A percentile compares a stretch with the other conserved stretches of the same genome.
phyloP scores from a whole-genome alignment of 30 jellyfish, hydroid and myxozoan genomes.

The Aurelia coerulea region DNA sequence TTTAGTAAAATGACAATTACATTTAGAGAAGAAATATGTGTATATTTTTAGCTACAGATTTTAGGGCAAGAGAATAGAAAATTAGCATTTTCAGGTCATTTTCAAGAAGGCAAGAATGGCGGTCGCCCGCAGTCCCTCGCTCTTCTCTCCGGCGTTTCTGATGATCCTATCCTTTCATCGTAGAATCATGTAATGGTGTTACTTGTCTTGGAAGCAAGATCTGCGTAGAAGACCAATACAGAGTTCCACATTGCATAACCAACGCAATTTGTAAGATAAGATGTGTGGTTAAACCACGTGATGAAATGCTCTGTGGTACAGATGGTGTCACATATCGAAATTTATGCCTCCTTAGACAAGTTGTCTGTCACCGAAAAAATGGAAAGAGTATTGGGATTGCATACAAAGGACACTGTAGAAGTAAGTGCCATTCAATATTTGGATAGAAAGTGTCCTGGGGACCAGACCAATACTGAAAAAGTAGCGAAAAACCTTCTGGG shows the following conservation, averaged over 20 bases:
- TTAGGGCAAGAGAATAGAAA: no score
- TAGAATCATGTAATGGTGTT: constrained; percentile 61
- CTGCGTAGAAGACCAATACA: constrained; percentile 77
- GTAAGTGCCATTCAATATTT: constrained; percentile 4
- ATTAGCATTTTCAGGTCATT: no score
- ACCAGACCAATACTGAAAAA: no score
- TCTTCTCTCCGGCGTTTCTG: no score
- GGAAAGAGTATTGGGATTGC: constrained; percentile 60
- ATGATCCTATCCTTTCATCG: neutral
- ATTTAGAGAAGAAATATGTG: no score
- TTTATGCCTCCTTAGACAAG: constrained; percentile 60
- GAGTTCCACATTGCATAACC: constrained; percentile 72
- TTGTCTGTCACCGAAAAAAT: constrained; percentile 58
- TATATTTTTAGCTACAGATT: no score
- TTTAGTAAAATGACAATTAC: no score
- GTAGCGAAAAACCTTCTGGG: no score
- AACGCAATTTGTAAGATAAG: constrained; percentile 37
- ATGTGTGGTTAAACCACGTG: constrained; percentile 24
- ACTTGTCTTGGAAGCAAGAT: constrained; percentile 46
- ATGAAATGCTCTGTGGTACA: constrained; percentile 77
- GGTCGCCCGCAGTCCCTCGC: no score
- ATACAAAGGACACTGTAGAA: constrained; percentile 55
- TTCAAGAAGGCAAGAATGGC: no score
- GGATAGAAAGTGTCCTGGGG: no score
- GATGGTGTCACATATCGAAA: constrained; percentile 75